Conservation (phyloP, 2,888 invertebrate genomes). For the Troides helena region DNA sequence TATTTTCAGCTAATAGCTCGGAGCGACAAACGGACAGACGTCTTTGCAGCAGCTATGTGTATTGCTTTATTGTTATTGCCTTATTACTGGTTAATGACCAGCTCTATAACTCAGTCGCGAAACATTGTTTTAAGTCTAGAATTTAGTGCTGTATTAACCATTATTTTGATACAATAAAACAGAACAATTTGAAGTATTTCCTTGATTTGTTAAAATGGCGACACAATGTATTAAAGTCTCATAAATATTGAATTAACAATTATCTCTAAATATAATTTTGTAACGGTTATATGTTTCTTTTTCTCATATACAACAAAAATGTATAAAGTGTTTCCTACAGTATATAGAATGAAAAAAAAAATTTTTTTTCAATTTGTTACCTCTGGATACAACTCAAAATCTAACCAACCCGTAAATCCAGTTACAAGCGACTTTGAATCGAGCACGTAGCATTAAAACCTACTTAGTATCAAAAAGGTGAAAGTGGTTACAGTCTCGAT, state of each 20-base stretch:
- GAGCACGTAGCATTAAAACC: constrained; percentile 44
- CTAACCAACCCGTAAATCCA: constrained; percentile 20
- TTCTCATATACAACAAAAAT: no score
- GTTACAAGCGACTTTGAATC: constrained; percentile 26
- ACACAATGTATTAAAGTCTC: no score
- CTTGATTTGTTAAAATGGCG: not conserved
- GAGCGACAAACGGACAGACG: constrained; percentile 26
- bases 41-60: constrained; percentile 21
- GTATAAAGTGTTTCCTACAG: not conserved
- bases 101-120: constrained; percentile 24
- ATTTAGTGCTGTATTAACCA: constrained; percentile 15
- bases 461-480: constrained; percentile 48
- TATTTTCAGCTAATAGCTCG: constrained; percentile 8
- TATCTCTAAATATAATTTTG: no score
- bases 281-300: no score
- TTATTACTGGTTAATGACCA: constrained; percentile 44
- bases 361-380: not conserved
- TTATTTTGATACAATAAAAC: constrained; percentile 19
- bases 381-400: not conserved
- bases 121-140: constrained; percentile 24
- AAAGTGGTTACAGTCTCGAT: constrained; percentile 58
- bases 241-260: no score
- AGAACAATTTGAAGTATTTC: not conserved
- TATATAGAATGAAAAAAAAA: not conserved
- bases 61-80: constrained; percentile 43